A percentile compares a stretch with the other conserved stretches of the same genome.
Evolutionary conservation across 35 echinoderm and acorn worm species (phyloP).

Genomic region (Lytechinus variegatus): DNA sequence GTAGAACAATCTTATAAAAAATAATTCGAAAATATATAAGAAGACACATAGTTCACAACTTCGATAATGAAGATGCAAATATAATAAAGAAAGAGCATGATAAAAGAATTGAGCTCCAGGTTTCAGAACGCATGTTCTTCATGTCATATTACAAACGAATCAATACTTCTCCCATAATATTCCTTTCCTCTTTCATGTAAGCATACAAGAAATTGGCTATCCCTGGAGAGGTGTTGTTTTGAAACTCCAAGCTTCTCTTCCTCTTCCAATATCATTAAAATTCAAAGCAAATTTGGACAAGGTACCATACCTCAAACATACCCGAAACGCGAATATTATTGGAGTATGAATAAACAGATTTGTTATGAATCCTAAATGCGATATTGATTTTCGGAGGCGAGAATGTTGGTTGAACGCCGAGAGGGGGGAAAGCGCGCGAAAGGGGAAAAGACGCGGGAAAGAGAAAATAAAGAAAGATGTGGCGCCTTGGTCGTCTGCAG

Average conservation of each 20-base stretch:
- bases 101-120: not conserved
- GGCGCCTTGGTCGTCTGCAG: not conserved
- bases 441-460: not conserved
- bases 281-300: not conserved
- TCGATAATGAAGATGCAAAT: too few relatives aligned
- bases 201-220: not conserved
- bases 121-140: not conserved
- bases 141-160: not conserved
- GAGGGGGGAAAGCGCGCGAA: not conserved
- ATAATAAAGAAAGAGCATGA: too few relatives aligned
- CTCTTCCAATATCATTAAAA: not conserved
- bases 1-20: too few relatives aligned
- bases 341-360: slow-evolving; percentile 2
- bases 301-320: not conserved
- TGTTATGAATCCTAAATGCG: not conserved
- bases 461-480: not conserved
- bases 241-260: not conserved
- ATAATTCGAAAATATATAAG: too few relatives aligned
- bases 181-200: not conserved
- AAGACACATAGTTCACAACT: too few relatives aligned
- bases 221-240: not conserved
- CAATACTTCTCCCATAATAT: not conserved
- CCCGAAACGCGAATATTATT: slow-evolving; percentile 1
- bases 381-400: not conserved
- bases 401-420: not conserved